A percentile compares a stretch with the other conserved stretches of the same genome.
Evolutionary conservation across 2,888 invertebrate species (phyloP).

Genomic region (Drosophila neotestacea): DNA sequence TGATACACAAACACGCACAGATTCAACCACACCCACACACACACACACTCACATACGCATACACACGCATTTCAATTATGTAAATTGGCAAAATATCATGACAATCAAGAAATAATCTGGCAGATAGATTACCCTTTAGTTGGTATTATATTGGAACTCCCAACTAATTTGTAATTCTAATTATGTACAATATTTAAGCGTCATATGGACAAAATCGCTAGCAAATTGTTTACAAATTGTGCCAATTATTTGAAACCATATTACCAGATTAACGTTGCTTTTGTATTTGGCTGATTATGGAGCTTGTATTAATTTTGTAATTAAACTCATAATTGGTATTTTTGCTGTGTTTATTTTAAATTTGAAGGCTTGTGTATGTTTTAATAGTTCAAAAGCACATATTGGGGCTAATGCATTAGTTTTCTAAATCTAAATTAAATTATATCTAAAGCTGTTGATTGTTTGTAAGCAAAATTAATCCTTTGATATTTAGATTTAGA

Average conservation of each 20-base stretch:
- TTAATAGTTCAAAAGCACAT: not conserved
- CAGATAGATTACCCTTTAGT: slow-evolving; percentile 50
- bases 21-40: slow-evolving; percentile 24
- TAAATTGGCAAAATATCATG: slow-evolving; percentile 58
- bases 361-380: not conserved
- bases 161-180: slow-evolving; percentile 57
- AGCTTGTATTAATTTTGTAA: slow-evolving; percentile 25
- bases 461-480: too few species aligned
- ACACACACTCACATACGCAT: slow-evolving; percentile 7
- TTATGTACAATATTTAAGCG: slow-evolving; percentile 46
- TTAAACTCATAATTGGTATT: slow-evolving; percentile 8
- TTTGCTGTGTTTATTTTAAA: not conserved
- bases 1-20: slow-evolving; percentile 22
- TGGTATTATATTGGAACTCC: slow-evolving; percentile 22
- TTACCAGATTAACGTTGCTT: slow-evolving; percentile 32
- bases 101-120: slow-evolving; percentile 53
- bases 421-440: not conserved
- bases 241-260: slow-evolving; percentile 48
- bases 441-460: not conserved
- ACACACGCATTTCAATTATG: slow-evolving; percentile 67
- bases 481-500: too few species aligned
- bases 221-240: slow-evolving; percentile 76
- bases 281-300: slow-evolving; percentile 5
- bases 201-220: slow-evolving; percentile 24
- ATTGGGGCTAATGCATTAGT: not conserved